phyloP scores from a whole-genome alignment of 2,888 invertebrate species.

The Diadegma fenestrale region DNA sequence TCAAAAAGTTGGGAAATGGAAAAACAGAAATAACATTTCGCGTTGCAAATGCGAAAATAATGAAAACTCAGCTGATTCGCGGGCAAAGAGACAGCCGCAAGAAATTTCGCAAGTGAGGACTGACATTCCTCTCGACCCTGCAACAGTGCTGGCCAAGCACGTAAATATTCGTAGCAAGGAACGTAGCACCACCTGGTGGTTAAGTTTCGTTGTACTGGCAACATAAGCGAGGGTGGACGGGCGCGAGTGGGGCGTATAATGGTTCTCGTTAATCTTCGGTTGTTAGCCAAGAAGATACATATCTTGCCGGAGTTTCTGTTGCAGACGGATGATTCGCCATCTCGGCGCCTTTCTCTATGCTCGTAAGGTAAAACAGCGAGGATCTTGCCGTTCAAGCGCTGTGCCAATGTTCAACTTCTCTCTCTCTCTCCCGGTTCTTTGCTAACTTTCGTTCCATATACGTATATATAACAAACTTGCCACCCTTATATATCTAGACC shows the following conservation, averaged over 20 bases:
- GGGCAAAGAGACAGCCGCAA: background rate
- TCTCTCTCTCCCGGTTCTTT: background rate
- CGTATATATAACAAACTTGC: slow-evolving; percentile 46
- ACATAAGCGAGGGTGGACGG: slow-evolving; percentile 75
- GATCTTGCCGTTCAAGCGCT: slow-evolving; percentile 57
- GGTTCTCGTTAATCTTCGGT: slow-evolving; percentile 83
- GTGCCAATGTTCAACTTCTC: slow-evolving; percentile 28
- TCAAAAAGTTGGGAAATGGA: background rate
- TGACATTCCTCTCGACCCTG: slow-evolving; percentile 27
- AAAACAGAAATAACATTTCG: background rate
- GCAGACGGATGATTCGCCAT: slow-evolving; percentile 82
- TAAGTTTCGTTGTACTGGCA: slow-evolving; percentile 37
- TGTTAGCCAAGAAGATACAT: slow-evolving; percentile 81
- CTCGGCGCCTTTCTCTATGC: slow-evolving; percentile 69
- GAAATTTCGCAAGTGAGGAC: slow-evolving; percentile 48
- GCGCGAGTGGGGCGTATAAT: slow-evolving; percentile 75
- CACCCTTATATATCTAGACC: slow-evolving; percentile 53
- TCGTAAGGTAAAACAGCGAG: slow-evolving; percentile 64
- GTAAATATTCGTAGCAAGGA: slow-evolving; percentile 36
- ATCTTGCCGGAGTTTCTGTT: slow-evolving; percentile 80
- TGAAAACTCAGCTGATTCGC: background rate
- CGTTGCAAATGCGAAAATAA: background rate
- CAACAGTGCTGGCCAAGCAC: slow-evolving; percentile 15
- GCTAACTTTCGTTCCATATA: background rate
- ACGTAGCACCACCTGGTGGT: slow-evolving; percentile 39